phyloP scores from a whole-genome alignment of 2,797 vertebrate species.

The Spinus pinus region DNA sequence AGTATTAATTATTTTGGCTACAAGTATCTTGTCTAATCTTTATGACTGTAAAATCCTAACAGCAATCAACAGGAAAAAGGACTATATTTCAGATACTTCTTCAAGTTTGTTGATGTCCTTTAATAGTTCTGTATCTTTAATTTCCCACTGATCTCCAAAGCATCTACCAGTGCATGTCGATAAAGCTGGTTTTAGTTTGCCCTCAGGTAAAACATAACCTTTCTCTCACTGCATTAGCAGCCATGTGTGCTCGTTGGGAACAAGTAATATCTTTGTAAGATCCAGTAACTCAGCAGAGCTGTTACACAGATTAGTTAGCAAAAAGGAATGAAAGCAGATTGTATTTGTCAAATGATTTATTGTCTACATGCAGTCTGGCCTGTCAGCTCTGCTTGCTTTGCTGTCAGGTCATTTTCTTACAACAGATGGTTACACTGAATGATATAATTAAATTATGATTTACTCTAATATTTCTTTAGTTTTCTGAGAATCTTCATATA shows the following conservation, averaged over 20 bases:
- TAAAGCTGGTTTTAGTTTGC: constrained; percentile 27
- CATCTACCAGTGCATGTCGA: background rate
- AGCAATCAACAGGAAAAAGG: background rate
- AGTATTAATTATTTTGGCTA: background rate
- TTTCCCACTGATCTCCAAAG: constrained; percentile 1
- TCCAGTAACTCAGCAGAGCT: constrained; percentile 15
- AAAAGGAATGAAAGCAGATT: constrained; percentile 32
- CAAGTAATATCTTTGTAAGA: background rate
- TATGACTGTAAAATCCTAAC: background rate
- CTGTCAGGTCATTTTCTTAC: constrained; percentile 2
- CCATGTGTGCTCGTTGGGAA: background rate
- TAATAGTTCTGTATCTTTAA: constrained; percentile 8
- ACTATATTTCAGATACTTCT: background rate
- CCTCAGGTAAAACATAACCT: constrained; percentile 36
- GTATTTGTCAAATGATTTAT: constrained; percentile 49
- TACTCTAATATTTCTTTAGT: background rate
- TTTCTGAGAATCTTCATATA: background rate
- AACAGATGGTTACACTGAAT: background rate
- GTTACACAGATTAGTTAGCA: constrained; percentile 21
- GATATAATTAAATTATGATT: constrained; percentile 21
- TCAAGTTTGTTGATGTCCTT: background rate
- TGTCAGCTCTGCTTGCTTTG: background rate
- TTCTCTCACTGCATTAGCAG: constrained; percentile 9
- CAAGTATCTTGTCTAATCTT: background rate
- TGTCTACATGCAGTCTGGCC: background rate